These are phyloP conservation scores for Ascidia mentula DNA, from an alignment of 23 tunicate species.

Conservation along the genomic window DNA sequence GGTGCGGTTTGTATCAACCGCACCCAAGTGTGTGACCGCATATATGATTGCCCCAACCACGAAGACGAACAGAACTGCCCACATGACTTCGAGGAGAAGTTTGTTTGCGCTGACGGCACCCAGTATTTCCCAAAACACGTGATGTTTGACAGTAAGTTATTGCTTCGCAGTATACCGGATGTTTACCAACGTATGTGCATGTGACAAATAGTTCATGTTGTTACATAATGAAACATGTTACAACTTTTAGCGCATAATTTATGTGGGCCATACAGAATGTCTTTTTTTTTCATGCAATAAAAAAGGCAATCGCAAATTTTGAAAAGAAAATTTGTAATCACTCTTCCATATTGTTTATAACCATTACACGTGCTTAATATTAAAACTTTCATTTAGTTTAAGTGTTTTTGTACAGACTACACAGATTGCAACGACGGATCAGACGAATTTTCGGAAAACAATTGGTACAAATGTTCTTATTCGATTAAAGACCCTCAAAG, in stretches of 20 bases:
- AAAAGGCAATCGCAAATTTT: too few species aligned
- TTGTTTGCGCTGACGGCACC: slow-evolving; percentile 17
- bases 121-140: slow-evolving; percentile 2
- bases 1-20: slow-evolving; percentile 8
- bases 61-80: slow-evolving; percentile 31
- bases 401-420: neutral
- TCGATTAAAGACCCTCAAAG: neutral
- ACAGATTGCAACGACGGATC: slow-evolving; percentile 27
- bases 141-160: slow-evolving; percentile 19
- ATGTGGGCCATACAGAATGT: too few species aligned
- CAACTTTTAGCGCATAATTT: too few species aligned
- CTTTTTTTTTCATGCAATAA: too few species aligned
- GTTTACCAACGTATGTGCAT: too few species aligned
- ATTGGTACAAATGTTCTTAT: neutral
- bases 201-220: too few species aligned
- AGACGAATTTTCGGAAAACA: neutral
- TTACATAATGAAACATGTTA: too few species aligned
- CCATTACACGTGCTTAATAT: too few species aligned
- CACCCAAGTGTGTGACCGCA: slow-evolving; percentile 13
- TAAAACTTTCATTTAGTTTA: too few species aligned
- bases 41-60: slow-evolving; percentile 6
- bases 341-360: neutral
- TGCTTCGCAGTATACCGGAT: too few species aligned
- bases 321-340: too few species aligned
- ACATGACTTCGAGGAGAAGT: neutral